These are phyloP conservation scores for Sturmia bella DNA, from an alignment of 2,888 invertebrate genomes.

Conservation along the genomic window DNA sequence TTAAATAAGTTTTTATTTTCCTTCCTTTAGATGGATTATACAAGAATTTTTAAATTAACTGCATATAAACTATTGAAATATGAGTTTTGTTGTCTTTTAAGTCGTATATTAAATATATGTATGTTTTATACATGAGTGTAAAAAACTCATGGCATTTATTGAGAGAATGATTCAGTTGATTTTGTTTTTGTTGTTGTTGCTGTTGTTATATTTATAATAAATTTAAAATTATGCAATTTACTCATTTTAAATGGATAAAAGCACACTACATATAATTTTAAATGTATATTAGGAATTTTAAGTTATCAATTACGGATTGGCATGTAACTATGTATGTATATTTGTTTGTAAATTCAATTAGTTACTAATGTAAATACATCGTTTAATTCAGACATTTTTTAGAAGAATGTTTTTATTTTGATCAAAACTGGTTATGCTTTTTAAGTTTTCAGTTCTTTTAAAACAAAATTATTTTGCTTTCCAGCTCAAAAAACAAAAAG, in stretches of 20 bases:
- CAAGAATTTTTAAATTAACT: too few species aligned
- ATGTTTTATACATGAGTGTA: too few species aligned
- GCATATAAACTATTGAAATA: too few species aligned
- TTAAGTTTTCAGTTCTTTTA: conserved; percentile 53
- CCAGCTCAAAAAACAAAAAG: conserved; percentile 7
- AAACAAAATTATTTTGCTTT: conserved; percentile 40
- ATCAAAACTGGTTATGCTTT: conserved; percentile 49
- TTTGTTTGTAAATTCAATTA: conserved; percentile 14
- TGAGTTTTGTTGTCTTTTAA: too few species aligned
- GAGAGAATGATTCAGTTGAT: too few species aligned
- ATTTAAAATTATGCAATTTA: neutral
- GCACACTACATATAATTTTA: conserved; percentile 27
- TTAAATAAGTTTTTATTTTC: too few species aligned
- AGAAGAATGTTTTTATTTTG: conserved; percentile 49
- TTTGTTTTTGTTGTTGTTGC: too few species aligned
- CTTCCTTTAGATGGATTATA: too few species aligned
- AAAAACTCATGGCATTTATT: too few species aligned
- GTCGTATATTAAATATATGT: too few species aligned
- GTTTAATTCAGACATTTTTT: neutral
- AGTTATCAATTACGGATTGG: conserved; percentile 59
- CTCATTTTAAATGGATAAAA: neutral
- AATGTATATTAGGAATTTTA: conserved; percentile 56
- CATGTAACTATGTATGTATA: conserved; percentile 45
- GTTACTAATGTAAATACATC: conserved; percentile 12
- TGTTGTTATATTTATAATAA: neutral